Conservation (phyloP, 2,797 vertebrate genomes). For the Pangasius mekongensis region DNA sequence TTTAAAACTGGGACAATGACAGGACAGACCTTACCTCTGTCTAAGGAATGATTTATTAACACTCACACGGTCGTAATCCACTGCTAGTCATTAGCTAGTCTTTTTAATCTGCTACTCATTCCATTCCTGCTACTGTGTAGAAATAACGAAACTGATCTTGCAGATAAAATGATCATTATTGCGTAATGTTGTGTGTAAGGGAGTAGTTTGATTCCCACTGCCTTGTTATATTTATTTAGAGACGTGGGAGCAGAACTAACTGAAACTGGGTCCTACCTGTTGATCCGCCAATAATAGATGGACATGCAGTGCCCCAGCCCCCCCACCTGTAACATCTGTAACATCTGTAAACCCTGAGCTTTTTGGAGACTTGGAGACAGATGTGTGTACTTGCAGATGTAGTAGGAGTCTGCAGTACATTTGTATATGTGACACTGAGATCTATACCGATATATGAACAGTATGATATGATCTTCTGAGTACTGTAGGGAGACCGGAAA, state of each 20-base stretch:
- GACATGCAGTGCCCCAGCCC: not conserved
- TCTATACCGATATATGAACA: not conserved
- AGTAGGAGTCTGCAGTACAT: not conserved
- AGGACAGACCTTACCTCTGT: not conserved
- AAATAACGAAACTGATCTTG: not conserved
- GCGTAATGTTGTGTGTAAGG: not conserved
- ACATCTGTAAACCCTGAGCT: not conserved
- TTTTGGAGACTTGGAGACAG: not conserved
- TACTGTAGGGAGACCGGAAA: not conserved
- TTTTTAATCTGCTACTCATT: not conserved
- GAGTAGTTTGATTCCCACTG: not conserved
- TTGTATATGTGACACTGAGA: not conserved
- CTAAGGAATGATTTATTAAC: conserved; percentile 3
- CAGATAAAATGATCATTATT: not conserved
- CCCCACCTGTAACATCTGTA: not conserved
- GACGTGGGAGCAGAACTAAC: not conserved
- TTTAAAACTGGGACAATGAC: not conserved
- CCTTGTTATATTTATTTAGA: not conserved
- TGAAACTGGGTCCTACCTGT: not conserved
- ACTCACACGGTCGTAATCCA: not conserved
- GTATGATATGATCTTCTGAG: not conserved
- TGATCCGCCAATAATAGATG: not conserved
- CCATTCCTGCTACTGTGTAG: not conserved
- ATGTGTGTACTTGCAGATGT: not conserved
- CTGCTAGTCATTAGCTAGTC: not conserved